phyloP scores from a whole-genome alignment of 2,888 invertebrate species.

The Phytoseiulus persimilis region DNA sequence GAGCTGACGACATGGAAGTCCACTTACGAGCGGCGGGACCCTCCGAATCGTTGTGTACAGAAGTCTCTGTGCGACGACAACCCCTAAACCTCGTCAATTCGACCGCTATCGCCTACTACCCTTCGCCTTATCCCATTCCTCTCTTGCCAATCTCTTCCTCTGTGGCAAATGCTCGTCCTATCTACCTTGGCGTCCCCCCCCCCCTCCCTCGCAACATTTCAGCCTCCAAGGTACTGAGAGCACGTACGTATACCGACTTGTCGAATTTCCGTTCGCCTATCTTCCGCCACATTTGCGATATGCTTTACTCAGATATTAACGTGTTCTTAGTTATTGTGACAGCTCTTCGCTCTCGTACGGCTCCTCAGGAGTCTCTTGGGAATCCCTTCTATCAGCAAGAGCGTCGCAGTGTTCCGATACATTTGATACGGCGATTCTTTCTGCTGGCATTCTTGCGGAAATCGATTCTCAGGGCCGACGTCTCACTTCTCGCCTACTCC shows the following conservation, averaged over 20 bases:
- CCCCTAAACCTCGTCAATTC: background rate
- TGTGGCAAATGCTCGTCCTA: background rate
- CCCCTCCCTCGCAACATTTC: background rate
- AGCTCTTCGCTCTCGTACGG: background rate
- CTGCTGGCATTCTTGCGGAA: no score
- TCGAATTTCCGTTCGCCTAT: background rate
- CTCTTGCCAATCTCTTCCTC: background rate
- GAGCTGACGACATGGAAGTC: constrained; percentile 5
- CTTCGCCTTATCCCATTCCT: background rate
- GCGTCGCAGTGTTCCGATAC: background rate
- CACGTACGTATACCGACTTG: background rate
- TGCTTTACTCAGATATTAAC: background rate
- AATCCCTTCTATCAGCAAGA: background rate
- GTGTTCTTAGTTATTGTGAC: background rate
- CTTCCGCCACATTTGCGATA: background rate
- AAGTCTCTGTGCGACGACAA: background rate
- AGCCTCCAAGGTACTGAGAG: background rate
- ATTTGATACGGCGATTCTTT: no score
- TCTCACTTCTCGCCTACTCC: no score
- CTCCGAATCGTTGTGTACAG: constrained; percentile 5
- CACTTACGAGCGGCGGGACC: background rate
- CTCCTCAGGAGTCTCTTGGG: background rate
- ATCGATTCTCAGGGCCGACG: no score
- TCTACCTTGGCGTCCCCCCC: background rate
- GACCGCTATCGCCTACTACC: background rate